Percentiles rank a stretch among this genome's conserved stretches.
Conservation (phyloP, 2,888 invertebrate genomes). For the Protophormia terraenovae region DNA sequence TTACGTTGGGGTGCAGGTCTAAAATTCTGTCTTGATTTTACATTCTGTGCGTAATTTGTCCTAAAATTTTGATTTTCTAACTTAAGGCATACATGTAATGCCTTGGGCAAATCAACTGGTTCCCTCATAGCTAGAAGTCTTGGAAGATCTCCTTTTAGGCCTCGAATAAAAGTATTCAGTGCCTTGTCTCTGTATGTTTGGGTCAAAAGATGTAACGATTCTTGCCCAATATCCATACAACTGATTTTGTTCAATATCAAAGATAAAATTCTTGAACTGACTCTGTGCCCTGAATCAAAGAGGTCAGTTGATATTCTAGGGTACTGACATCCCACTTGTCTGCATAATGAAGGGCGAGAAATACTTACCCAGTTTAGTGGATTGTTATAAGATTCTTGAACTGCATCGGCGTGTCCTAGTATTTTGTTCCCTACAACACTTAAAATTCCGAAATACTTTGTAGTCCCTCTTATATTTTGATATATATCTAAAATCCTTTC, state of each 20-base stretch:
- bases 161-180: constrained; percentile 49
- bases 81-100: too few relatives aligned
- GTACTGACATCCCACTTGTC: constrained; percentile 66
- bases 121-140: too few relatives aligned
- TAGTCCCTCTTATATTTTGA: constrained; percentile 7
- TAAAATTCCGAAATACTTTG: constrained; percentile 51
- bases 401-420: constrained; percentile 26
- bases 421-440: constrained; percentile 47
- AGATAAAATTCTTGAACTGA: constrained; percentile 33
- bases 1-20: too few relatives aligned
- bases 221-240: constrained; percentile 60
- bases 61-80: too few relatives aligned
- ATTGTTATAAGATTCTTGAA: constrained; percentile 48
- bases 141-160: constrained; percentile 15
- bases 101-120: too few relatives aligned
- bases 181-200: constrained; percentile 47
- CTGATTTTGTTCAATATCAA: constrained; percentile 38
- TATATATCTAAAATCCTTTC: constrained; percentile 46
- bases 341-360: constrained; percentile 49
- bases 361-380: constrained; percentile 57
- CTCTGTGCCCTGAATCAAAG: constrained; percentile 19
- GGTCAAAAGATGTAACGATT: neutral
- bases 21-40: too few relatives aligned
- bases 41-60: constrained; percentile 12
- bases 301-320: constrained; percentile 61